Conservation (phyloP, 2,888 invertebrate species). For the Athalia circularis region DNA sequence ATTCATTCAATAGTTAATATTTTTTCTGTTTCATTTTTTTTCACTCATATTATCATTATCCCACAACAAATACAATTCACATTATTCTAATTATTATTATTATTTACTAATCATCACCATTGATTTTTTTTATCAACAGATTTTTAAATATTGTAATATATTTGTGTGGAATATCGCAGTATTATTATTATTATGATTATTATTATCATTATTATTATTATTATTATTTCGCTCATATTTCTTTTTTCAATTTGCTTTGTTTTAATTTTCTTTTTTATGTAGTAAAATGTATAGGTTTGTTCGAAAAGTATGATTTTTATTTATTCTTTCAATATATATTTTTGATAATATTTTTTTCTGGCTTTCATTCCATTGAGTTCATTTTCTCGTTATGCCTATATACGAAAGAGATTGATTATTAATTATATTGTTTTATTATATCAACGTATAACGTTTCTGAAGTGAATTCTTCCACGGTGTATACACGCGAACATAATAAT, state of each 20-base stretch:
- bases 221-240: not conserved
- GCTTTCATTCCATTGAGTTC: not conserved
- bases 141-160: not conserved
- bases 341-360: constrained; percentile 17
- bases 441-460: not conserved
- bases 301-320: constrained; percentile 31
- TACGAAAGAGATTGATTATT: constrained; percentile 28
- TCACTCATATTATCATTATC: constrained; percentile 48
- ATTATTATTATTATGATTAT: not conserved
- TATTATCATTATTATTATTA: not conserved
- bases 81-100: constrained; percentile 3
- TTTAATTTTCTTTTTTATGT: constrained; percentile 39
- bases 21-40: constrained; percentile 20
- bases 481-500: no score
- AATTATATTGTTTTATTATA: not conserved
- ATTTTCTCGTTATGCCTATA: not conserved
- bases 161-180: constrained; percentile 23
- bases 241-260: constrained; percentile 17
- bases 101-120: constrained; percentile 50
- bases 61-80: constrained; percentile 58
- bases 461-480: no score
- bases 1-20: constrained; percentile 47
- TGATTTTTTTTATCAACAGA: constrained; percentile 7
- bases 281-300: constrained; percentile 40
- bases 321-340: constrained; percentile 14